Conservation (phyloP, 37 sponge, comb jelly and placozoan genomes). For the Spongia lamella region DNA sequence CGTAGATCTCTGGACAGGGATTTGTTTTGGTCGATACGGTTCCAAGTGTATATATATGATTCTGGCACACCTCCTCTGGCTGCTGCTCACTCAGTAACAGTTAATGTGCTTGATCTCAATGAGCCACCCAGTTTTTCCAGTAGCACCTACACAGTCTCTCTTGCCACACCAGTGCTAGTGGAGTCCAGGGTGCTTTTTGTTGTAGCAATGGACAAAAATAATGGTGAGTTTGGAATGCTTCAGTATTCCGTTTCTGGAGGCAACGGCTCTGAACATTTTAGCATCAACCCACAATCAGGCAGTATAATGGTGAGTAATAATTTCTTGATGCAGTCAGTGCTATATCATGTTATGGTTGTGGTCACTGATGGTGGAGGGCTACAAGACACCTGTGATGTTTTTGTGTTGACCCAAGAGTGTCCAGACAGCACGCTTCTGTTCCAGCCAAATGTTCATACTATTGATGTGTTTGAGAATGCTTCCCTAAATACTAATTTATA, state of each 20-base stretch:
- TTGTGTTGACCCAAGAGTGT: not conserved
- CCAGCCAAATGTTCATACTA: not conserved
- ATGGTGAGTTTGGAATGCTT: slow-evolving; percentile 28
- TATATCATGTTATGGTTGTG: slow-evolving; percentile 1
- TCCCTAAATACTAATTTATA: too few relatives aligned
- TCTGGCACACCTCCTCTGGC: slow-evolving; percentile 33
- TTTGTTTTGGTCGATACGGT: slow-evolving; percentile 8
- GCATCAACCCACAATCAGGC: slow-evolving; percentile 5
- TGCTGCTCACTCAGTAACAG: slow-evolving; percentile 8
- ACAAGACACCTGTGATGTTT: slow-evolving; percentile 7
- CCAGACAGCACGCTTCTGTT: too few relatives aligned
- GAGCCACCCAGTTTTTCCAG: slow-evolving; percentile 49
- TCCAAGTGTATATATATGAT: slow-evolving; percentile 43
- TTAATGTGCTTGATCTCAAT: slow-evolving; percentile 51
- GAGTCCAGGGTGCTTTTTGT: slow-evolving; percentile 12
- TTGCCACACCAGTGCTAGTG: slow-evolving; percentile 40
- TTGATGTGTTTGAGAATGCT: slow-evolving; percentile 4
- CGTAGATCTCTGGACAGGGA: slow-evolving; percentile 40
- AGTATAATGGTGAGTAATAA: not conserved
- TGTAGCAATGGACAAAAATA: slow-evolving; percentile 51
- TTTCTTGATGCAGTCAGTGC: too few relatives aligned
- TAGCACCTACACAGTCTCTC: slow-evolving; percentile 13
- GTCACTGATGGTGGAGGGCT: slow-evolving; percentile 9
- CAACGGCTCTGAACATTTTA: slow-evolving; percentile 21
- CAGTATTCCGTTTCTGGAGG: slow-evolving; percentile 33